Percentiles rank a stretch among this genome's conserved stretches.
Conservation (phyloP, 1,140 invertebrate species). For the Rhynchophorus ferrugineus region DNA sequence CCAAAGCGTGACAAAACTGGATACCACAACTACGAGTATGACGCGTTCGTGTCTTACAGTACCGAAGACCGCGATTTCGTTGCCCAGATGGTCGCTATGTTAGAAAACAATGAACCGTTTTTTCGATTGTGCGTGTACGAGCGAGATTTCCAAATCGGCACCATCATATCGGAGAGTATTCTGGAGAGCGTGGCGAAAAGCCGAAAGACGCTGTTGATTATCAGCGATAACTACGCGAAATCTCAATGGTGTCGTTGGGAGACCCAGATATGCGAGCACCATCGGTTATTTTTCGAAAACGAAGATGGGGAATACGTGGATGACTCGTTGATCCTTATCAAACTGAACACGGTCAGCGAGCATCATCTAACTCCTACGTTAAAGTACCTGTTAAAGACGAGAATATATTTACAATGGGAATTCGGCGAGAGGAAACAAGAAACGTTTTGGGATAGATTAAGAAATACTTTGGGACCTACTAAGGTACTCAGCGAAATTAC, state of each 20-base stretch:
- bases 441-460: conserved; percentile 47
- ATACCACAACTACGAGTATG: conserved; percentile 46
- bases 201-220: conserved; percentile 53
- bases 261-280: conserved; percentile 51
- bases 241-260: conserved; percentile 64
- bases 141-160: conserved; percentile 56
- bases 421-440: conserved; percentile 41
- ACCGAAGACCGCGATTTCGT: conserved; percentile 55
- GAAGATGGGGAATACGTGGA: conserved; percentile 39
- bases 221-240: conserved; percentile 55
- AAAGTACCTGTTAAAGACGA: conserved; percentile 52
- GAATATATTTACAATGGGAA: conserved; percentile 53
- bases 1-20: conserved; percentile 7
- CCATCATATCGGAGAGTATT: conserved; percentile 54
- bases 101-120: conserved; percentile 49
- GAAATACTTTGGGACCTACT: conserved; percentile 30
- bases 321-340: conserved; percentile 53
- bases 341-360: conserved; percentile 47
- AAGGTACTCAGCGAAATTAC: conserved; percentile 18
- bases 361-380: conserved; percentile 48
- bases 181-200: conserved; percentile 51
- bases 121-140: conserved; percentile 57
- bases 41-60: conserved; percentile 61
- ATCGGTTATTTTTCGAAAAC: conserved; percentile 44
- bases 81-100: conserved; percentile 45